Conservation (phyloP, 2,797 vertebrate species). For the Notoglanidium macrostoma region DNA sequence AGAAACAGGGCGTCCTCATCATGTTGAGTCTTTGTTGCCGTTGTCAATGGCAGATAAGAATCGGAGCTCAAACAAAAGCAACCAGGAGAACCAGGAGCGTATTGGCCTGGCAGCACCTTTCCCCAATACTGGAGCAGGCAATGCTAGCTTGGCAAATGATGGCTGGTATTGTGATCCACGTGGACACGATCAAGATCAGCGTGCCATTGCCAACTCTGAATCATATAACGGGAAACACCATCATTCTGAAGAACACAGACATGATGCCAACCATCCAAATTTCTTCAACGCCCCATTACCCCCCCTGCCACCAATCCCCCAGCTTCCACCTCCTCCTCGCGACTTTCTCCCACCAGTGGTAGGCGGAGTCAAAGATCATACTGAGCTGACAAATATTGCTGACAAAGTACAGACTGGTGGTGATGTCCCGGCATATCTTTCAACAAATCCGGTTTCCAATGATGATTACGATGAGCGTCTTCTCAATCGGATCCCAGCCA, state of each 20-base stretch:
- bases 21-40: slow-evolving; percentile 19
- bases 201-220: slow-evolving; percentile 31
- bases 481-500: slow-evolving; percentile 28
- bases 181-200: slow-evolving; percentile 58
- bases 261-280: slow-evolving; percentile 44
- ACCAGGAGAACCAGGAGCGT: slow-evolving; percentile 75
- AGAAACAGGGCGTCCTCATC: slow-evolving; percentile 15
- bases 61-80: slow-evolving; percentile 51
- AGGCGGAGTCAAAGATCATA: slow-evolving; percentile 45
- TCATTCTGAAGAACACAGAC: slow-evolving; percentile 52
- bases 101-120: slow-evolving; percentile 64
- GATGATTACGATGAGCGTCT: slow-evolving; percentile 42
- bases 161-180: slow-evolving; percentile 72
- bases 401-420: slow-evolving; percentile 4
- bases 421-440: neutral
- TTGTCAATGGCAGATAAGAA: slow-evolving; percentile 23
- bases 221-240: slow-evolving; percentile 46
- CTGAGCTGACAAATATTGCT: slow-evolving; percentile 44
- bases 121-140: slow-evolving; percentile 43
- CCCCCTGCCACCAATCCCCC: slow-evolving; percentile 74
- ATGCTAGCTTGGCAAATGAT: slow-evolving; percentile 58
- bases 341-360: slow-evolving; percentile 48
- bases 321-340: slow-evolving; percentile 68
- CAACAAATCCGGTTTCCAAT: slow-evolving; percentile 17
- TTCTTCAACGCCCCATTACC: slow-evolving; percentile 63